These are phyloP conservation scores for Ecdyonurus torrentis DNA, from an alignment of 2,888 invertebrate genomes.

Conservation along the genomic window DNA sequence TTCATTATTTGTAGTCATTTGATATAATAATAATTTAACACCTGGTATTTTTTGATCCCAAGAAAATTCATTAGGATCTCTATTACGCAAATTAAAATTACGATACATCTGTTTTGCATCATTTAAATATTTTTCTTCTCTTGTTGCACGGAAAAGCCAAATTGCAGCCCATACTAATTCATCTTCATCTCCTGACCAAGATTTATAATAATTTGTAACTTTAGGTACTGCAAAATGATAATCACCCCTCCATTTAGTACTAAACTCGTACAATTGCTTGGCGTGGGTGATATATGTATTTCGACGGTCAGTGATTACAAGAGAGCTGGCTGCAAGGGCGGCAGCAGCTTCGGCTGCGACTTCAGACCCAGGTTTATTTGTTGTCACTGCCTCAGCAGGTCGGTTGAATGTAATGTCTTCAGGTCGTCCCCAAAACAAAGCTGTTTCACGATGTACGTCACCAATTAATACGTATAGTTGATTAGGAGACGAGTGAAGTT, in stretches of 20 bases:
- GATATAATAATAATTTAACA: constrained; percentile 5
- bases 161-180: constrained; percentile 14
- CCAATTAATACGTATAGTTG: constrained; percentile 1
- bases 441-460: constrained; percentile 12
- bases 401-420: constrained; percentile 17
- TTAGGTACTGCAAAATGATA: constrained; percentile 15
- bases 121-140: constrained; percentile 11
- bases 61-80: constrained; percentile 12
- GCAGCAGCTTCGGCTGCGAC: constrained; percentile 25
- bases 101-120: constrained; percentile 8
- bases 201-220: constrained; percentile 12
- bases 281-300: constrained; percentile 11
- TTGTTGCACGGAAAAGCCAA: constrained; percentile 16
- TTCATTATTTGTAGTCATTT: not conserved
- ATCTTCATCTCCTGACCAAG: constrained; percentile 6
- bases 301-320: constrained; percentile 11
- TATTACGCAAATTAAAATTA: constrained; percentile 1
- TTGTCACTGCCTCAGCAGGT: constrained; percentile 18
- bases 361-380: constrained; percentile 18
- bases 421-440: constrained; percentile 23
- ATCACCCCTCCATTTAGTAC: constrained; percentile 12
- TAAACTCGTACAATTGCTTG: constrained; percentile 15
- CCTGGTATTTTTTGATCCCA: constrained; percentile 18
- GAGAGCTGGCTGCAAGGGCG: constrained; percentile 23
- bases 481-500: not conserved